Evolutionary conservation across 2,888 invertebrate species (phyloP).

Genomic region (Macaria liturata): DNA sequence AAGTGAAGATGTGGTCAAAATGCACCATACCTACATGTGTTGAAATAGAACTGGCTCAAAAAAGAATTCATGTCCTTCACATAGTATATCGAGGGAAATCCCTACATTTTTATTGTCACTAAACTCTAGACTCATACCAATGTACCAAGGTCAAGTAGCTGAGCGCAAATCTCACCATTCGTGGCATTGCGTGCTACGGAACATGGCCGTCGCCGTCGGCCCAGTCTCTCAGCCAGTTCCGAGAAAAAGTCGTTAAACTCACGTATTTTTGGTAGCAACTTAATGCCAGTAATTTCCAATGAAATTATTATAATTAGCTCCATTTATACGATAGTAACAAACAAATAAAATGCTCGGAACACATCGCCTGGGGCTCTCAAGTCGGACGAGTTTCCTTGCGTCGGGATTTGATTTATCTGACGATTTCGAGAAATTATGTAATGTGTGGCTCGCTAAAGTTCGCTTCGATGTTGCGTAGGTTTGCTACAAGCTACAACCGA

Average conservation of each 20-base stretch:
- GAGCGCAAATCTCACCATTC: constrained; percentile 42
- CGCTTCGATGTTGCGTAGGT: constrained; percentile 1
- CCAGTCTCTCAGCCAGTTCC: constrained; percentile 67
- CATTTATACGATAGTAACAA: constrained; percentile 80
- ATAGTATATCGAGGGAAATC: too few relatives aligned
- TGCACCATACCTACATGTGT: too few relatives aligned
- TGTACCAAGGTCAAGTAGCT: constrained; percentile 60
- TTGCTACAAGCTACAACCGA: neutral
- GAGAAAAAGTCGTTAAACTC: constrained; percentile 81
- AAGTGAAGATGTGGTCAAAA: too few relatives aligned
- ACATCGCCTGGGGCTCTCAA: constrained; percentile 54
- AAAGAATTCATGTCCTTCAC: too few relatives aligned
- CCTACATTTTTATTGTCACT: too few relatives aligned
- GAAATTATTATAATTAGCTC: constrained; percentile 82
- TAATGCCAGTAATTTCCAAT: constrained; percentile 81
- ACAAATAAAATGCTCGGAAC: constrained; percentile 79
- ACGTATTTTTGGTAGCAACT: constrained; percentile 82
- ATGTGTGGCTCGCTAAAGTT: constrained; percentile 24
- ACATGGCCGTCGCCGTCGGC: constrained; percentile 58
- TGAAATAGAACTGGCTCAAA: too few relatives aligned
- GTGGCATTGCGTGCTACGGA: constrained; percentile 52
- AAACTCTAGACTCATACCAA: too few relatives aligned
- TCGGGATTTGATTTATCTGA: constrained; percentile 49
- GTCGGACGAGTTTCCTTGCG: constrained; percentile 50
- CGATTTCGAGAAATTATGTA: constrained; percentile 43